Conservation (phyloP, 2,113 vertebrate species). For the Varanus komodoensis region DNA sequence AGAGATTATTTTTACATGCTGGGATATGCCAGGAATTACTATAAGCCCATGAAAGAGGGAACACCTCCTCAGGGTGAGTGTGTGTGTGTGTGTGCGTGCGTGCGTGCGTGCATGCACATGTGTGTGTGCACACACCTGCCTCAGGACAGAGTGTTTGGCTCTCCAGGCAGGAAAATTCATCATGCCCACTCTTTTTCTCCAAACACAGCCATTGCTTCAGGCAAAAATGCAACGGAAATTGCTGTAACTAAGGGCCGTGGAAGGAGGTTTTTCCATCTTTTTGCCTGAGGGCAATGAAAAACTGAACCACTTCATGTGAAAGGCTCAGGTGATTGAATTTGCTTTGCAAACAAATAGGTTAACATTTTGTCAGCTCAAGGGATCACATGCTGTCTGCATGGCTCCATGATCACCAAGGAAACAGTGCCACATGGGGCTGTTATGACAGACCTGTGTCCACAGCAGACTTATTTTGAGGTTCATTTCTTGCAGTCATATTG, state of each 20-base stretch:
- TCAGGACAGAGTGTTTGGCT: not conserved
- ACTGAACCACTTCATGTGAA: not conserved
- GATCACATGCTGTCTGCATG: slow-evolving; percentile 26
- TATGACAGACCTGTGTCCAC: not conserved
- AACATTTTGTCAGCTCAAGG: slow-evolving; percentile 6
- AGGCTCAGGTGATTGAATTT: not conserved
- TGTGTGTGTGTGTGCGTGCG: accelerated
- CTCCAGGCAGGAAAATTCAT: not conserved
- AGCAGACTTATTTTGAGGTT: not conserved
- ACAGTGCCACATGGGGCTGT: accelerated
- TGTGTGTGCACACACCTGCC: not conserved
- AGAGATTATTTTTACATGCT: not conserved
- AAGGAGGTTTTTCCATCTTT: not conserved
- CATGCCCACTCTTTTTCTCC: slow-evolving; percentile 3
- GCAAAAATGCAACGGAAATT: not conserved
- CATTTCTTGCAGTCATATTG: not conserved
- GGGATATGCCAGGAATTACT: not conserved
- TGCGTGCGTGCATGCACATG: accelerated
- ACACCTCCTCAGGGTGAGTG: not conserved
- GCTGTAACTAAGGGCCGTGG: accelerated
- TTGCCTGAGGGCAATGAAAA: slow-evolving; percentile 31
- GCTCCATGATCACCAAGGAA: slow-evolving; percentile 3
- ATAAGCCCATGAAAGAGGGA: not conserved
- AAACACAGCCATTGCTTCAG: not conserved
- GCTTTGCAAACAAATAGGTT: slow-evolving; percentile 11